Conservation (phyloP, 2,888 invertebrate species). For the Amphiduros pacificus region DNA sequence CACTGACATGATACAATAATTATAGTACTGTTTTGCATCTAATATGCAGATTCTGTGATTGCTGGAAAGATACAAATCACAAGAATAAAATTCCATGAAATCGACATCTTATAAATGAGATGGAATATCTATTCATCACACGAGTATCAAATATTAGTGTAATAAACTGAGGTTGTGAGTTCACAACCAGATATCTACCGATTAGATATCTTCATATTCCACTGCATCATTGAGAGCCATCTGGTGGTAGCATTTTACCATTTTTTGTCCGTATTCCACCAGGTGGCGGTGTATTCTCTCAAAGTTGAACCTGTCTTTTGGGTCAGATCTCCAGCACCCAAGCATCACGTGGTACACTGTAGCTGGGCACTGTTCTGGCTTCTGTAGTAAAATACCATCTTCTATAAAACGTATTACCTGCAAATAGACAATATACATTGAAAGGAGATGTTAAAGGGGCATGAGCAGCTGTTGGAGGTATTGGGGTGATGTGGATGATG, state of each 20-base stretch:
- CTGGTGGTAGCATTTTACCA: constrained; percentile 16
- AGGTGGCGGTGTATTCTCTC: constrained; percentile 46
- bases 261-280: constrained; percentile 39
- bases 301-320: constrained; percentile 65
- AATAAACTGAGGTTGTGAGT: too few species aligned
- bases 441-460: too few species aligned
- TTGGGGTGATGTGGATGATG: not conserved
- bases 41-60: too few species aligned
- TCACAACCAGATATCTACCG: too few species aligned
- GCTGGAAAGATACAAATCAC: too few species aligned
- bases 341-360: constrained; percentile 58
- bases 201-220: constrained; percentile 16
- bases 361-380: constrained; percentile 67
- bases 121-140: too few species aligned
- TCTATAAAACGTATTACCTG: constrained; percentile 67
- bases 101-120: too few species aligned
- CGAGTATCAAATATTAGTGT: too few species aligned
- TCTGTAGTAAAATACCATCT: constrained; percentile 77
- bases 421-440: not conserved
- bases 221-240: constrained; percentile 3
- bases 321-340: constrained; percentile 68
- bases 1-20: too few species aligned
- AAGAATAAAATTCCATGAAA: too few species aligned
- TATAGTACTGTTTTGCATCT: too few species aligned
- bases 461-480: too few species aligned